A percentile compares a stretch with the other conserved stretches of the same genome.
phyloP scores from a whole-genome alignment of 1,140 invertebrate genomes.

The Dinothrombium tinctorium region DNA sequence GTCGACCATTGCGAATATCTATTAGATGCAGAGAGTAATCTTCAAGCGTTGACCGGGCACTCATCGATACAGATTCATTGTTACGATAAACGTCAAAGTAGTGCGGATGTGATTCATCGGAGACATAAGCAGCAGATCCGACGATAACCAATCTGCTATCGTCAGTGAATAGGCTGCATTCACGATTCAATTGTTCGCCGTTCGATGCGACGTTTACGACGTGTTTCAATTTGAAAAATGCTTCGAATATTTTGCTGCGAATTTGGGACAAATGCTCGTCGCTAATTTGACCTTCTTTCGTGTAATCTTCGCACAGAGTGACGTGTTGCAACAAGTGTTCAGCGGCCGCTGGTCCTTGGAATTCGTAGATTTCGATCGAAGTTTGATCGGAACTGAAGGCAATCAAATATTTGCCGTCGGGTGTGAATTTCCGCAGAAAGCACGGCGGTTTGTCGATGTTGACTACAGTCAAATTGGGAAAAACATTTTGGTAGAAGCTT shows the following conservation, averaged over 20 bases:
- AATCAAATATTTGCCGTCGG: constrained; percentile 71
- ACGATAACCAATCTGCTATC: constrained; percentile 47
- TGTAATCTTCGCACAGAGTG: constrained; percentile 30
- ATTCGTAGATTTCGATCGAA: constrained; percentile 71
- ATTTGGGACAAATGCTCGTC: constrained; percentile 26
- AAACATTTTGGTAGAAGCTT: constrained; percentile 62
- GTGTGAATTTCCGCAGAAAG: constrained; percentile 82
- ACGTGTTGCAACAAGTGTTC: constrained; percentile 37
- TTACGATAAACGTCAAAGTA: constrained; percentile 55
- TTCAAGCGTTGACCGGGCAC: constrained; percentile 55
- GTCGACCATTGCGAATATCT: constrained; percentile 45
- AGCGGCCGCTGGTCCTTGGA: constrained; percentile 63
- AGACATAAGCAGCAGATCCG: constrained; percentile 57
- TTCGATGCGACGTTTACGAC: constrained; percentile 53
- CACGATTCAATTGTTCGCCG: constrained; percentile 61
- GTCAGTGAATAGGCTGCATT: constrained; percentile 86
- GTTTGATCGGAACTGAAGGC: constrained; percentile 84
- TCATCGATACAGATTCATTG: constrained; percentile 73
- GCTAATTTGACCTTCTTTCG: constrained; percentile 29
- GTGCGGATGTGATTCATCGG: constrained; percentile 48
- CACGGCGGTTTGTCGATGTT: constrained; percentile 84
- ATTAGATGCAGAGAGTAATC: constrained; percentile 76
- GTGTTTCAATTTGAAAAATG: constrained; percentile 55
- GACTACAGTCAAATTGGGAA: constrained; percentile 74
- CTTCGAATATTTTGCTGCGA: constrained; percentile 49